Evolutionary conservation across 1,140 invertebrate genomes (phyloP).

Genomic region (Akabosia matsudoensis): DNA sequence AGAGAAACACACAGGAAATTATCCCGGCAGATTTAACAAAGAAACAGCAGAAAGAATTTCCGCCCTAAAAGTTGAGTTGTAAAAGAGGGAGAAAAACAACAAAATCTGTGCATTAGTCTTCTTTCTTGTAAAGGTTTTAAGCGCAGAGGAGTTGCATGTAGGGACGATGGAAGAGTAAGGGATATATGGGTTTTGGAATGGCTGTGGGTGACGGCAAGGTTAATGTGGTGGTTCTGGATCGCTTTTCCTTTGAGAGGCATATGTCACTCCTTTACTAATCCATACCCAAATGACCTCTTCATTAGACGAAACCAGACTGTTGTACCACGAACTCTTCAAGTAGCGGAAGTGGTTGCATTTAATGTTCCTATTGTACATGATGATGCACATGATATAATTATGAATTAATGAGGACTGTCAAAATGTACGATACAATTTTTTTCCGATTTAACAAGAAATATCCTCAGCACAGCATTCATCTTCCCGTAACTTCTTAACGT

Average conservation of each 20-base stretch:
- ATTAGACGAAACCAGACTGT: too few species aligned
- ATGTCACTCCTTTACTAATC: background rate
- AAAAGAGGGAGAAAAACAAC: background rate
- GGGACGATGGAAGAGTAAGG: background rate
- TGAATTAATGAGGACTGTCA: too few species aligned
- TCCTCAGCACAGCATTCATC: too few species aligned
- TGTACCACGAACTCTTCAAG: background rate
- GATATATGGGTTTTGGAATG: background rate
- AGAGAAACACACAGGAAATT: background rate
- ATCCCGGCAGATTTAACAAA: background rate
- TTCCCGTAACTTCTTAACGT: too few species aligned
- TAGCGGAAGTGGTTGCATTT: too few species aligned
- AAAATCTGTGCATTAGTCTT: background rate
- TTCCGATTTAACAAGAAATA: too few species aligned
- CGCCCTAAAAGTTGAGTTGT: background rate
- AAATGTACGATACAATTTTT: too few species aligned
- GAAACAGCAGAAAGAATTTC: constrained; percentile 11
- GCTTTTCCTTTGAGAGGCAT: background rate
- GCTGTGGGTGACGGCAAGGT: background rate
- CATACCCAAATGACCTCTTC: background rate
- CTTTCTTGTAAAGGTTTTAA: background rate
- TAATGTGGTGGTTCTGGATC: background rate
- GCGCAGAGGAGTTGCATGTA: too few species aligned
- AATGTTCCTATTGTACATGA: too few species aligned
- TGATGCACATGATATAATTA: too few species aligned